These are phyloP conservation scores for Solenodon paradoxus DNA, from an alignment of 2,113 vertebrate species.

Conservation along the genomic window DNA sequence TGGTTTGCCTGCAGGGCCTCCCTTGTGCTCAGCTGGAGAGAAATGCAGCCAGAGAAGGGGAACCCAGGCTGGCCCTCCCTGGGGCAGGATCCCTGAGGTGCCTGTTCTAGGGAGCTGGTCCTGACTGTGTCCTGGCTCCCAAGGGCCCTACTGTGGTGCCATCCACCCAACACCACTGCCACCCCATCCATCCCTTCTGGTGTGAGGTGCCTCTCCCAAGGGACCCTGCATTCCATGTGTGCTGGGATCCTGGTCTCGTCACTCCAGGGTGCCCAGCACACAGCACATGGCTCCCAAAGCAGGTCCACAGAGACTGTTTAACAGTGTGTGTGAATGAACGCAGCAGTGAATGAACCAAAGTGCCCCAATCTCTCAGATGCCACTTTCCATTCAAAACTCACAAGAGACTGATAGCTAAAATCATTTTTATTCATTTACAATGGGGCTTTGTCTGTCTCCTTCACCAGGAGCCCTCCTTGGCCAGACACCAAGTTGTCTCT, in stretches of 20 bases:
- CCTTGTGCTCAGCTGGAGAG: background rate
- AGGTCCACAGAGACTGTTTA: background rate
- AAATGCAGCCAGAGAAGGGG: background rate
- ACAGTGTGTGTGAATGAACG: background rate
- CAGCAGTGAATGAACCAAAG: background rate
- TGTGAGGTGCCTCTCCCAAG: background rate
- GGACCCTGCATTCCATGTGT: fast-evolving
- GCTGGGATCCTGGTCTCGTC: background rate
- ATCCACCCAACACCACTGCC: background rate
- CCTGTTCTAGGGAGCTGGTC: background rate
- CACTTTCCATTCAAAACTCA: conserved; percentile 8
- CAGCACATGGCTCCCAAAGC: background rate
- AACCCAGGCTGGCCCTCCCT: background rate
- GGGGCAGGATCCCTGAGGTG: background rate
- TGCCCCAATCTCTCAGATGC: background rate
- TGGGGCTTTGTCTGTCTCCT: background rate
- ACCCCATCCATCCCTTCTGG: background rate
- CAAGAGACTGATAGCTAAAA: background rate
- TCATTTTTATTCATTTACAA: background rate
- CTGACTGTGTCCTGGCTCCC: background rate
- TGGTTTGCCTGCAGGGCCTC: fast-evolving
- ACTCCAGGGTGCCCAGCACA: background rate
- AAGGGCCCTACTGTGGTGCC: background rate
- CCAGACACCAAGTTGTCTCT: background rate
- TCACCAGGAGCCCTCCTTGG: background rate